Evolutionary conservation across 2,888 invertebrate species (phyloP).

Genomic region (Sminthurinus aureus): DNA sequence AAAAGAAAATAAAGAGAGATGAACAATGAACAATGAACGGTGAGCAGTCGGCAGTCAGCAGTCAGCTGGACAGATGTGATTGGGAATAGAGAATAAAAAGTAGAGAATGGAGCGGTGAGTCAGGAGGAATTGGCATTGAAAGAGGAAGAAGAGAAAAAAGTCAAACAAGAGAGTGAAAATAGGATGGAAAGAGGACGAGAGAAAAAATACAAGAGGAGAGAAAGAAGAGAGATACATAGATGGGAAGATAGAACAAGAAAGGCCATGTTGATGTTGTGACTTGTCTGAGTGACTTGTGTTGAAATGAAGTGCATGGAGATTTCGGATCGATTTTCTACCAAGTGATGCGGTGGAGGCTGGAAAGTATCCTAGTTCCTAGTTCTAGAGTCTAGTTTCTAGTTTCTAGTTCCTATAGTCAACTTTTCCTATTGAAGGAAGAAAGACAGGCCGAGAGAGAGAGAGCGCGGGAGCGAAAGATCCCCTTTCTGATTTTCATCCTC

Average conservation of each 20-base stretch:
- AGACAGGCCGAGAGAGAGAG: background rate
- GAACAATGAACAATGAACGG: too few species aligned
- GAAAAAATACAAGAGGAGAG: background rate
- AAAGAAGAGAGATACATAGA: background rate
- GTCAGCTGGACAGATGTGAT: slow-evolving; percentile 36
- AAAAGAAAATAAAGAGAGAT: too few species aligned
- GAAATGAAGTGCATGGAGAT: slow-evolving; percentile 46
- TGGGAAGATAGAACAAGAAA: slow-evolving; percentile 13
- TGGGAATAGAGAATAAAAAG: too few species aligned
- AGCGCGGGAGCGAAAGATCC: background rate
- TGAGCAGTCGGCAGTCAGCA: background rate
- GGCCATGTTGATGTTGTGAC: slow-evolving; percentile 49
- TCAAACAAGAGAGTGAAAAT: slow-evolving; percentile 23
- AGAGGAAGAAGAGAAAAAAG: too few species aligned
- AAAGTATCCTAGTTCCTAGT: background rate
- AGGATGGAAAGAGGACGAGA: background rate
- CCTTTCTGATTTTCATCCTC: slow-evolving; percentile 22
- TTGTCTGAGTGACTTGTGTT: slow-evolving; percentile 50
- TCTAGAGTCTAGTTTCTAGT: too few species aligned
- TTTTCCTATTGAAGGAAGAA: background rate
- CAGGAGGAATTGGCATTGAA: background rate
- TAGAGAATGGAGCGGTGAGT: slow-evolving; percentile 34
- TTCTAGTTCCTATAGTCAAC: background rate
- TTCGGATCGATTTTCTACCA: slow-evolving; percentile 48
- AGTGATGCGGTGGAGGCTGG: slow-evolving; percentile 33